These are phyloP conservation scores for Acronicta leporina DNA, from an alignment of 2,888 invertebrate genomes.

Conservation along the genomic window DNA sequence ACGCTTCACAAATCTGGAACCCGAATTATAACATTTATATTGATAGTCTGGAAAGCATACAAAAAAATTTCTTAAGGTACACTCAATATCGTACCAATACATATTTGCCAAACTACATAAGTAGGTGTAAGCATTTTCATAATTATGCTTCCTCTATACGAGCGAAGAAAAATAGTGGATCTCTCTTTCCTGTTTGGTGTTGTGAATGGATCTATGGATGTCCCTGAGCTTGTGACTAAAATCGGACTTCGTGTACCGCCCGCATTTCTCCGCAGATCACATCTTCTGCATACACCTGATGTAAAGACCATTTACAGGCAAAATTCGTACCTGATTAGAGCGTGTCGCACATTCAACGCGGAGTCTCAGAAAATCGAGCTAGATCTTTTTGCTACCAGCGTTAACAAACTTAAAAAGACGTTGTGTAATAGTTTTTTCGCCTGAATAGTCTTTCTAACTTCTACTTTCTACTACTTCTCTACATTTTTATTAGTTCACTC, in stretches of 20 bases:
- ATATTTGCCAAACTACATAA: neutral
- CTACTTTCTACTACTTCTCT: neutral
- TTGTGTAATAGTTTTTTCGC: too few relatives aligned
- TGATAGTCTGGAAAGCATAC: neutral
- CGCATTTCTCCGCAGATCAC: neutral
- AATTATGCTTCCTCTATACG: conserved; percentile 1
- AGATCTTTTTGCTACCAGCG: too few relatives aligned
- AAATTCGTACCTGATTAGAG: too few relatives aligned
- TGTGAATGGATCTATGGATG: neutral
- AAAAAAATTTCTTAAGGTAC: neutral
- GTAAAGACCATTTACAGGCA: neutral
- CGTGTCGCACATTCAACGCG: too few relatives aligned
- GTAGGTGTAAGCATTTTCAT: neutral
- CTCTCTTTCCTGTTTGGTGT: neutral
- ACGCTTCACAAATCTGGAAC: neutral
- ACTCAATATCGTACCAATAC: neutral
- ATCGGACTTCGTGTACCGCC: neutral
- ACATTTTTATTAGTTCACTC: too few relatives aligned
- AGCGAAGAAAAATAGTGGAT: conserved; percentile 2
- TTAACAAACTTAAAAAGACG: too few relatives aligned
- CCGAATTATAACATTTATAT: neutral
- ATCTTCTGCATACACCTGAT: neutral
- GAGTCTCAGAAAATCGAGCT: too few relatives aligned
- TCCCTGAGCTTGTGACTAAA: neutral
- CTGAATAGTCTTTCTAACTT: too few relatives aligned